phyloP scores from a whole-genome alignment of 2,888 invertebrate species.

The Odontocolon sp. region DNA sequence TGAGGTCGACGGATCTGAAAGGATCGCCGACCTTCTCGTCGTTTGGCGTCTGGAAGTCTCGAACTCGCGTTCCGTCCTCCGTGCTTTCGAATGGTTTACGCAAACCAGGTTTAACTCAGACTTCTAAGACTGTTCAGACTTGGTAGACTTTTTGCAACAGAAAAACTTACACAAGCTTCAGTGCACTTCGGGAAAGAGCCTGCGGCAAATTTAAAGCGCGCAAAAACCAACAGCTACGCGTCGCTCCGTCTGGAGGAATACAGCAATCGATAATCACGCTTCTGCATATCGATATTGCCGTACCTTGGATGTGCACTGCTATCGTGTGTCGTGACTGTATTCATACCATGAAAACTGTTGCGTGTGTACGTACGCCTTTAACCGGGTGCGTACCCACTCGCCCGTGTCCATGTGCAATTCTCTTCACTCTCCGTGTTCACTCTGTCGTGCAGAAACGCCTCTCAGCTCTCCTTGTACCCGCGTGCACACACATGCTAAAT shows the following conservation, averaged over 20 bases:
- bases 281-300: conserved; percentile 76
- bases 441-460: conserved; percentile 59
- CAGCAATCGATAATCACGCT: conserved; percentile 78
- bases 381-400: conserved; percentile 56
- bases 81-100: not conserved
- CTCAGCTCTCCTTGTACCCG: conserved; percentile 40
- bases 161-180: too few species aligned
- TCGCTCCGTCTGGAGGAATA: conserved; percentile 76
- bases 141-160: too few species aligned
- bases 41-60: conserved; percentile 1
- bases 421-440: conserved; percentile 56
- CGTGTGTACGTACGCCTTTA: conserved; percentile 50
- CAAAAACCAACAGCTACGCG: not conserved
- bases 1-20: conserved; percentile 35
- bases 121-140: not conserved
- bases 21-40: conserved; percentile 33
- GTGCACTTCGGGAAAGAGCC: not conserved
- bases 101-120: not conserved
- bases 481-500: conserved; percentile 42
- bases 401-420: conserved; percentile 56
- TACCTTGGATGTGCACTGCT: conserved; percentile 28
- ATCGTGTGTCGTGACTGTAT: conserved; percentile 20
- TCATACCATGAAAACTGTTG: not conserved
- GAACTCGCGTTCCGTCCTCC: not conserved
- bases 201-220: not conserved